Conservation (phyloP, 2,113 vertebrate species). For the Monarcha castaneiventris region DNA sequence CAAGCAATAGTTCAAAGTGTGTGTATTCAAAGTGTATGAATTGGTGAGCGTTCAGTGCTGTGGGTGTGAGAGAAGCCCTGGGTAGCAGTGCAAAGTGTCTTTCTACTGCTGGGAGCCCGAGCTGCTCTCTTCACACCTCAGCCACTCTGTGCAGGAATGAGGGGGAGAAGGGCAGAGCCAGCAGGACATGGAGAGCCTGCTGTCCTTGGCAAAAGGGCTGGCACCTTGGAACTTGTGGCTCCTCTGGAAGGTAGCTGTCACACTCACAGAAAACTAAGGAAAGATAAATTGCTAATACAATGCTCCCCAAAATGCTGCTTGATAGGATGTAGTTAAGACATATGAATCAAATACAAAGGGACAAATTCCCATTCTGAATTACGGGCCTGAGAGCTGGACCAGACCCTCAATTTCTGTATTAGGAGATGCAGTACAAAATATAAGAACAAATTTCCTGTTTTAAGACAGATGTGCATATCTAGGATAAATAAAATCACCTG, state of each 20-base stretch:
- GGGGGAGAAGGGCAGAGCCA: background rate
- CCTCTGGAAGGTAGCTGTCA: background rate
- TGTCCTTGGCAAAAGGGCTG: background rate
- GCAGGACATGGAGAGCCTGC: background rate
- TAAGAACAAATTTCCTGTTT: background rate
- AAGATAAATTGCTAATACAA: background rate
- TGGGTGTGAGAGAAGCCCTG: background rate
- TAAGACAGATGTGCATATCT: background rate
- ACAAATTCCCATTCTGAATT: background rate
- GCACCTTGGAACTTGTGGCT: background rate
- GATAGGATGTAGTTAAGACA: background rate
- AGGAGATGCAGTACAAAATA: background rate
- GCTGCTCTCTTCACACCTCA: background rate
- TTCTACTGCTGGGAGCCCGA: fast-evolving
- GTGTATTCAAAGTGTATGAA: too few species aligned
- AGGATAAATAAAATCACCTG: background rate
- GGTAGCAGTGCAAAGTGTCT: fast-evolving
- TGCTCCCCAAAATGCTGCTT: background rate
- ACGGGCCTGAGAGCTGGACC: background rate
- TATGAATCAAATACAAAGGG: background rate
- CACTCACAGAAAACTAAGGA: background rate
- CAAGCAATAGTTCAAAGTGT: background rate
- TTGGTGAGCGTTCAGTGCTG: background rate
- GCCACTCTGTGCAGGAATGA: fast-evolving
- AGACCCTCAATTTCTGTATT: background rate